Percentiles rank a stretch among this genome's conserved stretches.
Conservation (phyloP, 2,888 invertebrate genomes). For the Idaea dimidiata region DNA sequence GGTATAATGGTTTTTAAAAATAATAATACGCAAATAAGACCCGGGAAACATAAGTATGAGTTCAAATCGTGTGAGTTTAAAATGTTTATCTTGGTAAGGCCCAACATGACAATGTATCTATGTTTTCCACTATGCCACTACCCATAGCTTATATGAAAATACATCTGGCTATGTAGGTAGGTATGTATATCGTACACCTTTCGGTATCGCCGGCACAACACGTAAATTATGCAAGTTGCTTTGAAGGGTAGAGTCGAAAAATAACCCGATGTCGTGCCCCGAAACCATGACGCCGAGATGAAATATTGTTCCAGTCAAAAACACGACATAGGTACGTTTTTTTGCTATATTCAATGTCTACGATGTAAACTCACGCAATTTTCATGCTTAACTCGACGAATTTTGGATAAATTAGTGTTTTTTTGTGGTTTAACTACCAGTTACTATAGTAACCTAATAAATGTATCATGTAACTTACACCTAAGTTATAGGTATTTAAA, state of each 20-base stretch:
- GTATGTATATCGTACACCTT: slow-evolving; percentile 13
- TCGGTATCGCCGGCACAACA: slow-evolving; percentile 23
- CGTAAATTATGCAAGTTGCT: slow-evolving; percentile 49
- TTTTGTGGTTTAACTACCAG: slow-evolving; percentile 6
- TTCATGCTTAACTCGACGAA: slow-evolving; percentile 35
- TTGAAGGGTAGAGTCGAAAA: slow-evolving; percentile 48
- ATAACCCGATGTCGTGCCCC: slow-evolving; percentile 51
- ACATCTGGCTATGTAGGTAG: slow-evolving; percentile 10
- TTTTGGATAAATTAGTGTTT: slow-evolving; percentile 19
- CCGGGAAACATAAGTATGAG: too few species aligned
- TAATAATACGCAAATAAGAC: too few species aligned
- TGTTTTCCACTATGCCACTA: background rate
- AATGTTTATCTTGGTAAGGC: too few species aligned
- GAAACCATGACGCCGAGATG: slow-evolving; percentile 53
- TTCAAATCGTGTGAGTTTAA: too few species aligned
- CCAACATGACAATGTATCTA: too few species aligned
- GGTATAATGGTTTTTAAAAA: too few species aligned
- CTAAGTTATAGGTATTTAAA: background rate
- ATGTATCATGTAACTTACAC: background rate
- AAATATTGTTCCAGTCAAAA: slow-evolving; percentile 60
- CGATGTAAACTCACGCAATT: slow-evolving; percentile 44
- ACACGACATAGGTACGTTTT: slow-evolving; percentile 49
- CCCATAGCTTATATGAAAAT: background rate
- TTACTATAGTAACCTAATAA: background rate
- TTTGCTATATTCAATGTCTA: slow-evolving; percentile 39